A percentile compares a stretch with the other conserved stretches of the same genome.
Conservation (phyloP, 2,888 invertebrate species). For the Eristalinus aeneus region DNA sequence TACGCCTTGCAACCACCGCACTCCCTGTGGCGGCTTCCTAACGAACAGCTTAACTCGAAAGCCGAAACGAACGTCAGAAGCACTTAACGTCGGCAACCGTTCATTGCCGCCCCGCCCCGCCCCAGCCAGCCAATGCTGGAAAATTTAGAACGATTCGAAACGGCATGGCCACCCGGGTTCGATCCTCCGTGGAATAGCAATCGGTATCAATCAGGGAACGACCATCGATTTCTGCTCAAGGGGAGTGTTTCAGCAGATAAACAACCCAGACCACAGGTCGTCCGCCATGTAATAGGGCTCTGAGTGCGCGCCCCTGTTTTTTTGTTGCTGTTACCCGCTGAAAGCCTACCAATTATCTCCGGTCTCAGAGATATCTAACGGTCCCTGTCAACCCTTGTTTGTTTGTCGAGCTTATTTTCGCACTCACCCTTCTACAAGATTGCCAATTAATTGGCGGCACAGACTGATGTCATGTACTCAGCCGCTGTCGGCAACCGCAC, state of each 20-base stretch:
- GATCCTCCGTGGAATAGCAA: slow-evolving; percentile 19
- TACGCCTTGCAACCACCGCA: not conserved
- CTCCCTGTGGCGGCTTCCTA: not conserved
- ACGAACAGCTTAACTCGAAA: not conserved
- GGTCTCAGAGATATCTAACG: not conserved
- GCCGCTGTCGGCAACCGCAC: not conserved
- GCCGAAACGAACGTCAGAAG: not conserved
- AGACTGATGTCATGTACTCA: not conserved
- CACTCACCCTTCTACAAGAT: not conserved
- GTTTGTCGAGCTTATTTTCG: slow-evolving; percentile 9
- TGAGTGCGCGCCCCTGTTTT: not conserved
- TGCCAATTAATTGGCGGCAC: slow-evolving; percentile 21
- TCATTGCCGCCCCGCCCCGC: not conserved
- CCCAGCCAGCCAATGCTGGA: not conserved
- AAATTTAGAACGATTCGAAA: not conserved
- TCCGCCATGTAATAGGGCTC: not conserved
- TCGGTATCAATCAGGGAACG: slow-evolving; percentile 21
- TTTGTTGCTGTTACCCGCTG: no score
- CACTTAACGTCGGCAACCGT: not conserved
- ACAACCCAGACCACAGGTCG: not conserved
- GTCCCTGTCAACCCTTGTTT: slow-evolving; percentile 1
- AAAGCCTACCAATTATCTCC: slow-evolving; percentile 21
- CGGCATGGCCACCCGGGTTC: not conserved
- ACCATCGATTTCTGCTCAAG: slow-evolving; percentile 6
- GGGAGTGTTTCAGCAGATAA: not conserved